phyloP scores from a whole-genome alignment of 2,797 vertebrate genomes.

The Nyctibius grandis region DNA sequence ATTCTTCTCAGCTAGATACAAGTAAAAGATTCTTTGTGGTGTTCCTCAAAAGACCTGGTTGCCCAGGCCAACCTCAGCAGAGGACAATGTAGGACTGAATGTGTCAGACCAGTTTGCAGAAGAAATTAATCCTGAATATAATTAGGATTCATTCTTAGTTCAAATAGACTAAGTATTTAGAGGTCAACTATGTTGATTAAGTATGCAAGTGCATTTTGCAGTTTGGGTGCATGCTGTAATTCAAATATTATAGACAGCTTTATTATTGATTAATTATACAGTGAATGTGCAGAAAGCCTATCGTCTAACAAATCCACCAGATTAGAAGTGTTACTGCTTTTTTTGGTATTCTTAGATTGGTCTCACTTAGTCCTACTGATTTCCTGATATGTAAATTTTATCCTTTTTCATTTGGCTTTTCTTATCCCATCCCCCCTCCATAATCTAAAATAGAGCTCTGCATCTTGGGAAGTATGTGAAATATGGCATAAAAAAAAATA shows the following conservation, averaged over 20 bases:
- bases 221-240: neutral
- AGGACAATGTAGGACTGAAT: neutral
- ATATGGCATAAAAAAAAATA: neutral
- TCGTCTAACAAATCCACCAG: neutral
- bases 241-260: neutral
- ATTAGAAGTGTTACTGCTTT: neutral
- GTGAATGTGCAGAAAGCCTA: neutral
- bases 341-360: neutral
- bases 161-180: neutral
- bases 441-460: neutral
- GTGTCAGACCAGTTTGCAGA: neutral
- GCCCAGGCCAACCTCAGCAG: neutral
- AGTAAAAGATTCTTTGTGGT: neutral
- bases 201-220: neutral
- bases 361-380: neutral
- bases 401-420: neutral
- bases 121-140: neutral
- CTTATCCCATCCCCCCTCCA: neutral
- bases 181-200: neutral
- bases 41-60: neutral
- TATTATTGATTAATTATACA: neutral
- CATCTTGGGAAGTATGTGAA: neutral
- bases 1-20: neutral
- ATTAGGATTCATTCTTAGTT: too few relatives aligned
- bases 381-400: neutral